Conservation (phyloP, 2,113 vertebrate species). For the Phylloscopus whistleri region DNA sequence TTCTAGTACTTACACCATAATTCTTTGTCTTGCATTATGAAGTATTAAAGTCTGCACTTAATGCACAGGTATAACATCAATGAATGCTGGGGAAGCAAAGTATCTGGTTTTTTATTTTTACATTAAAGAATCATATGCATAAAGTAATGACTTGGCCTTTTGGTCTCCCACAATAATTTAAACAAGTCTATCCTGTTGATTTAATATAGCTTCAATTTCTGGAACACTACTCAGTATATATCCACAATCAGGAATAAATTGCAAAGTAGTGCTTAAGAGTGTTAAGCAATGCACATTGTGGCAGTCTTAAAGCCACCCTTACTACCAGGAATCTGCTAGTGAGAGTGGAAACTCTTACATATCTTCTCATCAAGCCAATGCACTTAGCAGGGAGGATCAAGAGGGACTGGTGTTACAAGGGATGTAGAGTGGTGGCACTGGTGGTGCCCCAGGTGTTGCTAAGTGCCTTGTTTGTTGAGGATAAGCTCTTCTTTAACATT, state of each 20-base stretch:
- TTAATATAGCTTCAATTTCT: background rate
- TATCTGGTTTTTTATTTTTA: slow-evolving; percentile 28
- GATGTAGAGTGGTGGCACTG: background rate
- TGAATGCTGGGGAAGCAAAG: background rate
- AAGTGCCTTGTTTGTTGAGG: background rate
- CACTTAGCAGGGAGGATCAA: background rate
- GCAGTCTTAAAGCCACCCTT: background rate
- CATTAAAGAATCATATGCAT: slow-evolving; percentile 25
- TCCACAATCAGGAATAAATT: background rate
- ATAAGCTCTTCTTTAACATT: background rate
- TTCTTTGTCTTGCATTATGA: slow-evolving; percentile 11
- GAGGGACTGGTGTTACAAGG: background rate
- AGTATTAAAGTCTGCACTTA: slow-evolving; percentile 6
- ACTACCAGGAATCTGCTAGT: background rate
- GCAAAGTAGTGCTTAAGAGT: background rate
- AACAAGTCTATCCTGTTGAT: background rate
- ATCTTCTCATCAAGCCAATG: background rate
- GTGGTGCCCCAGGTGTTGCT: background rate
- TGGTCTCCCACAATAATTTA: slow-evolving; percentile 14
- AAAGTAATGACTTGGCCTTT: slow-evolving; percentile 43
- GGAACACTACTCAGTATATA: background rate
- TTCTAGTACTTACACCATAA: background rate
- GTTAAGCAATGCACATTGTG: background rate
- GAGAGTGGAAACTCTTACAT: background rate
- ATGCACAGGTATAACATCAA: slow-evolving; percentile 2